These are phyloP conservation scores for Drosophila nasuta DNA, from an alignment of 1,140 invertebrate genomes.

Conservation along the genomic window DNA sequence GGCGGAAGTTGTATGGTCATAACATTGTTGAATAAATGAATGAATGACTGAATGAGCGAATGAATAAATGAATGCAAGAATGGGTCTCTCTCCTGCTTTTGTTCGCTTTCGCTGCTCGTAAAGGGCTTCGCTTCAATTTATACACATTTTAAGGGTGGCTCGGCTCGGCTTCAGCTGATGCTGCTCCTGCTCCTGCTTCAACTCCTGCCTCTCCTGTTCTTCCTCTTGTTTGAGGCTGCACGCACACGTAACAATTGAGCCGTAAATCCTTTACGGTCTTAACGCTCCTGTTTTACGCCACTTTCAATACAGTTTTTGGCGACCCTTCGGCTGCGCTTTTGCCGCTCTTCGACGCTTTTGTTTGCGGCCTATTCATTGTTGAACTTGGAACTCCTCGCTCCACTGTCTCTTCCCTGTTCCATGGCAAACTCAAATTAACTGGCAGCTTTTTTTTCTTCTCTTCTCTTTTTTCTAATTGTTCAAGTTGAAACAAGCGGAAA, in stretches of 20 bases:
- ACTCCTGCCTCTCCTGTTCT: not conserved
- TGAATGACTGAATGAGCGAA: constrained; percentile 46
- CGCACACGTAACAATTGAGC: constrained; percentile 81
- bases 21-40: constrained; percentile 60
- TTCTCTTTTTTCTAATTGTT: constrained; percentile 65
- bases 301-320: constrained; percentile 45
- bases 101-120: constrained; percentile 64
- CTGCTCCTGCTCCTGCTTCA: constrained; percentile 2
- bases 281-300: constrained; percentile 68
- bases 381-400: constrained; percentile 16
- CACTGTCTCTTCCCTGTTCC: constrained; percentile 22
- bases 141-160: constrained; percentile 55
- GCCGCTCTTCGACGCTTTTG: constrained; percentile 9
- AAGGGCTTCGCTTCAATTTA: constrained; percentile 62
- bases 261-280: constrained; percentile 84
- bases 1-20: constrained; percentile 50
- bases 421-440: constrained; percentile 75
- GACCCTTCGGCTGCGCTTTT: constrained; percentile 62
- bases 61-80: constrained; percentile 51
- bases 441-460: not conserved
- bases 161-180: constrained; percentile 2
- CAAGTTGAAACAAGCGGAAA: constrained; percentile 73
- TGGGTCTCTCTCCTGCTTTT: constrained; percentile 54
- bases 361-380: constrained; percentile 25
- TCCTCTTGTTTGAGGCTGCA: constrained; percentile 42